Conservation (phyloP, 2,797 vertebrate genomes). For the Pagetopsis macropterus region DNA sequence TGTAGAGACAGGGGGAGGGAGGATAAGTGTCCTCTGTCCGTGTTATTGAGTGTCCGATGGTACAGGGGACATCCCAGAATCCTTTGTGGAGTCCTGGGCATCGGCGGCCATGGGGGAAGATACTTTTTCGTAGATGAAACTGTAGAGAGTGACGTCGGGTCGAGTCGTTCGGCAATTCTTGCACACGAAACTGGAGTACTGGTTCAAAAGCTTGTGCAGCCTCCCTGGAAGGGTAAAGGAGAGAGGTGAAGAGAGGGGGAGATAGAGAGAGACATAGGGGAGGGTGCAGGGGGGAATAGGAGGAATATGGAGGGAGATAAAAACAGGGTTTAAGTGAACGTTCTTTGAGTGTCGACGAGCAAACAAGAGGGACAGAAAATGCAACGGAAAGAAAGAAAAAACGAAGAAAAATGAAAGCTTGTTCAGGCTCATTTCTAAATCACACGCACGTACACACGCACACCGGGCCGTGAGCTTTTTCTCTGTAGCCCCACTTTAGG, state of each 20-base stretch:
- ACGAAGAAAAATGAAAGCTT: conserved; percentile 33
- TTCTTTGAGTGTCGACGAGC: conserved; percentile 19
- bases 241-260: neutral
- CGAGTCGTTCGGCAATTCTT: conserved; percentile 85
- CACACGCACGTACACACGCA: conserved; percentile 40
- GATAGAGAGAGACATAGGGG: neutral
- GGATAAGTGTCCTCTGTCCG: conserved; percentile 5
- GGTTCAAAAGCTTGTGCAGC: conserved; percentile 87
- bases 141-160: conserved; percentile 89
- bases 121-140: conserved; percentile 86
- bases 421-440: conserved; percentile 73
- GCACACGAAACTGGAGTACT: conserved; percentile 89
- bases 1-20: conserved; percentile 8
- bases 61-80: conserved; percentile 55
- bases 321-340: conserved; percentile 18
- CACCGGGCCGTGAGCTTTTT: conserved; percentile 56
- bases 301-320: conserved; percentile 17
- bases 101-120: conserved; percentile 63
- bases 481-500: conserved; percentile 79
- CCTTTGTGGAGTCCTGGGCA: conserved; percentile 60
- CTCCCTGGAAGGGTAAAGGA: conserved; percentile 80
- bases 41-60: conserved; percentile 72
- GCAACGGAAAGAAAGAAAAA: conserved; percentile 1
- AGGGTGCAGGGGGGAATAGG: conserved; percentile 5
- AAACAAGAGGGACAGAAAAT: conserved; percentile 29